Base-by-base conservation (phyloP, 2,888 invertebrate species). In the Reticulitermes lucifugus region DNA sequence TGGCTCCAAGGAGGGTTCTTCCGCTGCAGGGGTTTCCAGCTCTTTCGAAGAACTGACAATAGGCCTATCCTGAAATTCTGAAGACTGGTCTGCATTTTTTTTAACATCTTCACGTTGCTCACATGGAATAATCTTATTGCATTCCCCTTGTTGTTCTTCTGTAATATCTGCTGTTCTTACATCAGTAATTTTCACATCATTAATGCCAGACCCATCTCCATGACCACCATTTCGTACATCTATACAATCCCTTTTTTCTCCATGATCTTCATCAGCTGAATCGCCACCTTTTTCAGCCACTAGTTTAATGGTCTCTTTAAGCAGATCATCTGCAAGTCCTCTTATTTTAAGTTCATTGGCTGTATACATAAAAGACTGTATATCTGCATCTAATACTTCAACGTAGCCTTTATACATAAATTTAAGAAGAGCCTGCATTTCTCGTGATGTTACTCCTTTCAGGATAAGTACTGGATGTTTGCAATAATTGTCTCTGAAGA, bases 341-440 rank as follows among this genome's bases (percentile, higher is more conserved):
- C 94, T 92, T 85, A 95, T 93, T 90, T 95, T 94, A 83, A 95
- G 90, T 88, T 95, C 95, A 6, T 94, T 94, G 0, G 95, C 94
- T 59, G 95, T 93, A 88, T 94, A 94, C 91, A 94, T 94, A 84
- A 95, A 89, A 0, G 93, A 93, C 87, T 94, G 93, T 59, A 95
- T 90, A 88, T 93, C 93, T 87, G 94, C 91, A 86, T 94, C 93
- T 82, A 94, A 93, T 10, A 95, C 93, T 88, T 95, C 94, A 86
- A 95, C 94, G 3, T 93, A 94, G 0, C 95, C 95, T 87, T 94
- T 93, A 90, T 95, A 95, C 93, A 95, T 95, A 87, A 95, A 94
- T 89, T 95, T 94, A 87, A 95, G 91, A 70, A 95, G 91, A 86
- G 94, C 92, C 89, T 94, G 93, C 92, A 95, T 94, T 90, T 94